Base-by-base conservation (phyloP, 2,888 invertebrate species). In the Diabrotica balteata region DNA sequence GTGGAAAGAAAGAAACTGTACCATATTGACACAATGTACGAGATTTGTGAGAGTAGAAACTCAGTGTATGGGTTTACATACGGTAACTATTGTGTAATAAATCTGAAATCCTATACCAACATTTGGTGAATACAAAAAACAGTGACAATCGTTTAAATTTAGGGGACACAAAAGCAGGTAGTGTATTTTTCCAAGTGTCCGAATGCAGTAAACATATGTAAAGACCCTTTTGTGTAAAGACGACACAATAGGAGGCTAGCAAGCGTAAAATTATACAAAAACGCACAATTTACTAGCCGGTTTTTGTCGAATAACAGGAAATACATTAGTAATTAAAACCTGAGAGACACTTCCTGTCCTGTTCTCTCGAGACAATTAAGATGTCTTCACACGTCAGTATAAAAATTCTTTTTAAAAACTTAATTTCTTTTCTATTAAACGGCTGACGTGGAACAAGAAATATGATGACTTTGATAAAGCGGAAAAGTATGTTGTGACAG, bases 311-410 rank as follows among this genome's bases (percentile, higher is more conserved):
- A 67, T 63, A 67, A 67, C 63, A 67, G 67, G 67, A 67, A 67
- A 63, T 63, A 58, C 67, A 67, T 67, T 67, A 59, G 63, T 59
- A 67, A 67, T 63, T 49, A 62, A 67, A 67, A 58, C 42, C 43
- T 66, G 63, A 67, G 55, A 59, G 67, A 63, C 59, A 63, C 63
- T 63, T 67, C 67, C 67, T 57, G 62, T 67, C 67, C 67, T 57
- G 62, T 47, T 46, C 63, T 53, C 54, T 57, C 42, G 44, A 63
- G 53, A 53, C 52, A 58, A 67, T 67, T 67, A 53, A 49, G 52
- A 53, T 59, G 46, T 63, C 59, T 59, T 67, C 46, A 17, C 63
- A 51, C 57, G 57, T 63, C 63, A 8, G 43, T 42, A 59, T 10
- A 32, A 57, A 50, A 63, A 63, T 57, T 63, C 50, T 11, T 50